These are phyloP conservation scores for Leptinotarsa juncta DNA, from an alignment of 2,888 invertebrate genomes.

Conservation along the genomic window DNA sequence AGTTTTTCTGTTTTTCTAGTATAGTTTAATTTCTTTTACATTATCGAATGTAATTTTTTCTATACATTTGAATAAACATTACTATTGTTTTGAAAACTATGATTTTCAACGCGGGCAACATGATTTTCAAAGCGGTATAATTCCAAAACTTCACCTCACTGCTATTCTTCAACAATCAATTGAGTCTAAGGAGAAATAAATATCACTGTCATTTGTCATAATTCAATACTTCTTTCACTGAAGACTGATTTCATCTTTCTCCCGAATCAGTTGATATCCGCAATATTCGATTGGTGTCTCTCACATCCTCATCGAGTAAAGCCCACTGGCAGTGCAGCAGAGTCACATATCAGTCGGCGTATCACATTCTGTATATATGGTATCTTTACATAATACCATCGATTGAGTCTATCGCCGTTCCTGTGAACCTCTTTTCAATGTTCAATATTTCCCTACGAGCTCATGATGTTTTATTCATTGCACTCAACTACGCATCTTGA, in stretches of 20 bases:
- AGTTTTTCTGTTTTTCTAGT: too few species aligned
- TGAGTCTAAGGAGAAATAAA: too few species aligned
- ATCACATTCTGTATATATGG: conserved; percentile 59
- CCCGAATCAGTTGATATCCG: conserved; percentile 26
- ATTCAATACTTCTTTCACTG: not conserved
- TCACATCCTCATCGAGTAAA: conserved; percentile 33
- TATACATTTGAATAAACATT: too few species aligned
- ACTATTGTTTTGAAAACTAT: too few species aligned
- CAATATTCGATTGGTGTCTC: conserved; percentile 38
- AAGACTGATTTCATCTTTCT: not conserved
- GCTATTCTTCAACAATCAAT: too few species aligned
- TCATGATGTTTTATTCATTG: conserved; percentile 69
- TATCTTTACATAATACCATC: conserved; percentile 63
- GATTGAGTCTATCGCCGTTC: conserved; percentile 65
- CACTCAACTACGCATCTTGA: conserved; percentile 67
- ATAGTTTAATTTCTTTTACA: too few species aligned
- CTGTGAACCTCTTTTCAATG: conserved; percentile 66
- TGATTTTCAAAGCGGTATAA: too few species aligned
- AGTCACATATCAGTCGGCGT: conserved; percentile 48
- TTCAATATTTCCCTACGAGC: conserved; percentile 67
- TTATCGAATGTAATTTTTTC: too few species aligned
- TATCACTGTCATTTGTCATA: not conserved
- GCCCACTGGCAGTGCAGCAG: conserved; percentile 31
- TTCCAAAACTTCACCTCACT: too few species aligned
- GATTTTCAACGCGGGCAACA: too few species aligned